A percentile compares a stretch with the other conserved stretches of the same genome.
phyloP scores from a whole-genome alignment of 2,888 invertebrate genomes.

The Megamerina dolium region DNA sequence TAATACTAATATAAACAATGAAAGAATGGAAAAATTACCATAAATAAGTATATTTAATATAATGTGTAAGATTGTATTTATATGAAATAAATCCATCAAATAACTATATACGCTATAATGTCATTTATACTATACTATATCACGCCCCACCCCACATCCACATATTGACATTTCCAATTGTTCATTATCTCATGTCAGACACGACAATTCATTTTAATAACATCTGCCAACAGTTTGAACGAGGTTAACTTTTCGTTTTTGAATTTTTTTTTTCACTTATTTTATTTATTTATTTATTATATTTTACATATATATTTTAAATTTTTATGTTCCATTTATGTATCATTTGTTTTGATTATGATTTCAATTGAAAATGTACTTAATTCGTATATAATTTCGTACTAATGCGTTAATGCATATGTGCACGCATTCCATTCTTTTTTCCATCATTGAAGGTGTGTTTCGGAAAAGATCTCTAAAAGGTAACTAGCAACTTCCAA shows the following conservation, averaged over 20 bases:
- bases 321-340: slow-evolving; percentile 13
- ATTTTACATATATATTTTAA: slow-evolving; percentile 11
- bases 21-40: too few relatives aligned
- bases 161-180: too few relatives aligned
- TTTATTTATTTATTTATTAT: slow-evolving; percentile 9
- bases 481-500: slow-evolving; percentile 65
- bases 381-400: slow-evolving; percentile 51
- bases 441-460: slow-evolving; percentile 66
- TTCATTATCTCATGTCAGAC: too few relatives aligned
- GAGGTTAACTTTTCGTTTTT: slow-evolving; percentile 16
- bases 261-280: background rate
- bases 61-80: too few relatives aligned
- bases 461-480: slow-evolving; percentile 96
- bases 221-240: slow-evolving; percentile 34
- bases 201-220: too few relatives aligned
- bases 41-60: too few relatives aligned
- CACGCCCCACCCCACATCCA: too few relatives aligned
- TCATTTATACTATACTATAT: too few relatives aligned
- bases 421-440: slow-evolving; percentile 56
- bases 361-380: slow-evolving; percentile 41
- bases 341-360: background rate
- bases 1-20: too few relatives aligned
- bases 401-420: slow-evolving; percentile 51
- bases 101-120: too few relatives aligned
- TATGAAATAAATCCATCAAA: too few relatives aligned